Evolutionary conservation across 2,888 invertebrate genomes (phyloP), one percentile per base, ranked within the genome.

Genomic region (Lasioglossum malachurum): DNA sequence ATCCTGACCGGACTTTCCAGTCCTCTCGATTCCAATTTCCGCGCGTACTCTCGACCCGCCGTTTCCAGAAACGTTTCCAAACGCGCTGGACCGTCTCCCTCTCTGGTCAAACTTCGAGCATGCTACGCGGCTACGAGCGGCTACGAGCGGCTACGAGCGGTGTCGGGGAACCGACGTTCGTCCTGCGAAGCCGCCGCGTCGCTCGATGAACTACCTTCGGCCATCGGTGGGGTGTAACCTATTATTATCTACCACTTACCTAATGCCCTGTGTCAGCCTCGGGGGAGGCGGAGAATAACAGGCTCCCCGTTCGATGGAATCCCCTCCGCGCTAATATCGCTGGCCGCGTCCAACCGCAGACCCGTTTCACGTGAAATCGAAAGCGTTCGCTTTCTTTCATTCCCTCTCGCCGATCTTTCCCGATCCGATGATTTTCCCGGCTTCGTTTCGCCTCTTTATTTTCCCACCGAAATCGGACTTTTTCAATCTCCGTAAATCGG

Each of bases 211-310:
- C 92, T 92, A 92, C 93, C 94, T 93, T 93, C 89, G 91, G 91
- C 94, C 94, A 94, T 94, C 94, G 93, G 93, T 93, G 93, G 93
- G 93, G 94, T 95, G 95, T 94, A 95, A 95, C 95, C 94, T 94
- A 95, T 95, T 92, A 95, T 95, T 95, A 95, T 95, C 94, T 94
- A 93, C 94, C 95, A 95, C 95, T 95, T 95, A 95, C 93, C 94
- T 94, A 94, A 94, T 94, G 93, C 93, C 90, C 92, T 93, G 91
- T 94, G 94, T 94, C 94, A 95, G 94, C 92, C 91, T 83, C 83
- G 86, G 89, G 91, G 92, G 92, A 93, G 91, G 91, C 90, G 90
- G 92, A 91, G 92, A 93, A 93, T 93, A 93, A 93, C 93, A 91
- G 90, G 85, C 91, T 90, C 82, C 83, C 83, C 82, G 64, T 83